Percentiles rank a stretch among this genome's conserved stretches.
Evolutionary conservation across 2,888 invertebrate species (phyloP).

Genomic region (Pandemis corylana): DNA sequence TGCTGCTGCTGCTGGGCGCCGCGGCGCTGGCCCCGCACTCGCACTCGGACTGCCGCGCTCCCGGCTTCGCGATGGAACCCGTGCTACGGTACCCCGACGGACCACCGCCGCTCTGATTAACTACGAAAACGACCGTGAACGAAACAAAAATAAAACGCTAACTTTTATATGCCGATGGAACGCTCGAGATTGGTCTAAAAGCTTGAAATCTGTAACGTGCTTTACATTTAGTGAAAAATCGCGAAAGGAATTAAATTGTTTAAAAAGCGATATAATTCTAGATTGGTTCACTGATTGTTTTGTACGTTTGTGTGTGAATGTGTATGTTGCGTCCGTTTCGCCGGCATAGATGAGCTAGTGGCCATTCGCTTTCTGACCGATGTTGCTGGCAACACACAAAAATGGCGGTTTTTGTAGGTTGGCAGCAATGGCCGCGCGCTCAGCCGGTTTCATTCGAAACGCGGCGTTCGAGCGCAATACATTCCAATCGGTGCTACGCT

Average conservation of each 20-base stretch:
- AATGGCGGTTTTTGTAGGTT: constrained; percentile 35
- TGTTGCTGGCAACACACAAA: constrained; percentile 17
- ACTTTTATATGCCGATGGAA: neutral
- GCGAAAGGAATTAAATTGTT: neutral
- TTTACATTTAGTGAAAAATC: neutral
- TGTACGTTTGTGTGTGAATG: neutral
- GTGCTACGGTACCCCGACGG: constrained; percentile 96
- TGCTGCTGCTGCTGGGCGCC: constrained; percentile 96
- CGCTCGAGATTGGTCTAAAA: neutral
- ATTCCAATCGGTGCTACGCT: constrained; percentile 48
- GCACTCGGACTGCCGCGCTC: constrained; percentile 92
- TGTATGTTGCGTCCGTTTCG: constrained; percentile 5
- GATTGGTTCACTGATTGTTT: neutral
- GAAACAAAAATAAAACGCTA: constrained; percentile 19
- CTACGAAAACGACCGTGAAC: constrained; percentile 48
- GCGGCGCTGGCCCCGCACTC: constrained; percentile 96
- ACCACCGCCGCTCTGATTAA: constrained; percentile 93
- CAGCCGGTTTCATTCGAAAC: constrained; percentile 41
- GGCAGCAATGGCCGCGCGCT: constrained; percentile 20
- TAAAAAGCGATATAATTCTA: neutral
- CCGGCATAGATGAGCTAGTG: neutral
- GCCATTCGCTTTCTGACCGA: neutral
- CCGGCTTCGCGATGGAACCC: constrained; percentile 93
- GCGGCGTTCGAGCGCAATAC: constrained; percentile 43
- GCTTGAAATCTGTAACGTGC: neutral